Base-by-base conservation (phyloP, 2,797 vertebrate species). In the Gallirallus australis region DNA sequence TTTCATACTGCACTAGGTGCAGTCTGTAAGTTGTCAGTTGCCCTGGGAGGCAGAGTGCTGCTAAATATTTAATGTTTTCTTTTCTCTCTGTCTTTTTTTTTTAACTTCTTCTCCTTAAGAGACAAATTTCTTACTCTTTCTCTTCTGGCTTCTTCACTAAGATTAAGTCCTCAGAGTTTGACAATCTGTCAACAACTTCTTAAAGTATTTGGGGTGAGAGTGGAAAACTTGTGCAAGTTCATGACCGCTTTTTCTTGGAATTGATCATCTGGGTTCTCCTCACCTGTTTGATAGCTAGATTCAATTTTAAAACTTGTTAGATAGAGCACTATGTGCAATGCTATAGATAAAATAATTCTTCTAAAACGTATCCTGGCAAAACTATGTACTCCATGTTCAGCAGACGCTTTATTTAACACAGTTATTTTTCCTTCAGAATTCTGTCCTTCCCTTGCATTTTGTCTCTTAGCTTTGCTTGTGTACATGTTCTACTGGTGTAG, bases 231-330 rank as follows among this genome's bases (percentile, higher is more conserved):
- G 24, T 37, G 37, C 33, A 65, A 87, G 64, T 89, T 84, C 63
- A 77, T 89, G 83, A 89, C 27, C 48, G 65, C 9, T 75, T 92
- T 75, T 88, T 91, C 63, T 85, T 94, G 73, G 54, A 94, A 89
- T 30, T 79, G 28, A 47, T 63, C n/a, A 15, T 71, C 23, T 66
- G 20, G 18, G 12, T n/a, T 80, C 11, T 30, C 23, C 20, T 90
- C 25, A 85, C 13, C 12, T 9, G 1, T 6, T 84, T 86, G 40
- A 89, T 86, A 89, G 14, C 20, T 50, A 65, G 12, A 69, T 63
- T 92, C 7, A 48, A 25, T 84, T 93, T 76, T 70, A 77, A 86
- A 90, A 56, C 10, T 70, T 72, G 7, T 31, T 73, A 82, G 33
- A 31, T 89, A 65, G 88, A 84, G 17, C 23, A 59, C 16, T 76